Conservation (phyloP, 2,888 invertebrate species). For the Diarsia dahlii region DNA sequence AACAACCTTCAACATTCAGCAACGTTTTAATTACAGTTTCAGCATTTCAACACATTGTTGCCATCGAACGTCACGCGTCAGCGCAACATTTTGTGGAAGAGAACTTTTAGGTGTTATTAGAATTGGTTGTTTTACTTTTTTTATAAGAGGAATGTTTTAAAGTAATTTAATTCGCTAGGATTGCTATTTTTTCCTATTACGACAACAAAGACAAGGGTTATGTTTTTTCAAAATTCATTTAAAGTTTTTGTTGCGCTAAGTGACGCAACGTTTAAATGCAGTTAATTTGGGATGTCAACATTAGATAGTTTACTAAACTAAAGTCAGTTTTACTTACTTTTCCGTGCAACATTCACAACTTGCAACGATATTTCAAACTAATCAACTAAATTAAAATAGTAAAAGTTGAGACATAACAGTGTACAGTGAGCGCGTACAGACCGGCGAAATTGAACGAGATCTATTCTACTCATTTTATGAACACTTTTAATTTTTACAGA, state of each 20-base stretch:
- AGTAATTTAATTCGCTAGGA: too few species aligned
- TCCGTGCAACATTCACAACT: neutral
- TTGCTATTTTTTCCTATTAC: neutral
- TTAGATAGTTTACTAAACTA: neutral
- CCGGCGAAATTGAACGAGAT: slow-evolving; percentile 2
- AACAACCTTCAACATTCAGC: slow-evolving; percentile 2
- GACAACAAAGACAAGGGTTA: neutral
- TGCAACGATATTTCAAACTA: slow-evolving; percentile 2
- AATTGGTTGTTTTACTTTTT: neutral
- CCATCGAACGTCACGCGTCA: neutral
- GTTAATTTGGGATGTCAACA: neutral
- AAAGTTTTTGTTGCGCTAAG: neutral
- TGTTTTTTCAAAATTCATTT: neutral
- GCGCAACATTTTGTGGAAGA: neutral
- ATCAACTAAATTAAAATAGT: slow-evolving; percentile 28
- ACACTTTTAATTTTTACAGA: slow-evolving; percentile 21
- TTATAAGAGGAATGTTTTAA: slow-evolving; percentile 1
- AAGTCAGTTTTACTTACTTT: neutral
- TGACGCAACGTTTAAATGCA: too few species aligned
- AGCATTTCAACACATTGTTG: slow-evolving; percentile 25
- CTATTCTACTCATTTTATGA: slow-evolving; percentile 26
- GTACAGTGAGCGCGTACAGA: neutral
- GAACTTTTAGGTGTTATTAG: slow-evolving; percentile 22
- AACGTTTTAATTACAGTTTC: slow-evolving; percentile 36
- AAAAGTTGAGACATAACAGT: neutral